These are phyloP conservation scores for Bradypodion ventrale DNA, from an alignment of 2,797 vertebrate species.

Conservation along the genomic window DNA sequence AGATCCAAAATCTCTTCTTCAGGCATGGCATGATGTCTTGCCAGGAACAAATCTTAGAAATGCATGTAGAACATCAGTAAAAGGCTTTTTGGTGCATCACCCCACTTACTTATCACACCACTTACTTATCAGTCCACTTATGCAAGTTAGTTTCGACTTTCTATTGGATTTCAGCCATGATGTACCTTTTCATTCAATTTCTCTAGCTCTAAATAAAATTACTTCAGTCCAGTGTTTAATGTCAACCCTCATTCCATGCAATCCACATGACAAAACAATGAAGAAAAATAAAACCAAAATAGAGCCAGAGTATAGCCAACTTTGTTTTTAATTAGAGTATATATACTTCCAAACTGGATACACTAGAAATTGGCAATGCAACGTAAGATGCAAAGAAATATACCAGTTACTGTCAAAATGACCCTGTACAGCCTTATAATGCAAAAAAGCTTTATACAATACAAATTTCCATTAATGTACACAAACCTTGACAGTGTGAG, in stretches of 20 bases:
- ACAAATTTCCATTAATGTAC: conserved; percentile 92
- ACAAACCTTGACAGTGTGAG: conserved; percentile 78
- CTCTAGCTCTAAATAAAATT: background rate
- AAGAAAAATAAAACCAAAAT: conserved; percentile 35
- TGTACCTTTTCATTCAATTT: background rate
- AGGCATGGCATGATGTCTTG: no score
- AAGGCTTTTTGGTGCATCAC: no score
- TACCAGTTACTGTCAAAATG: conserved; percentile 99
- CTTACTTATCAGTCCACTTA: no score
- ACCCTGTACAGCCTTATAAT: conserved; percentile 99
- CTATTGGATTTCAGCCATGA: background rate
- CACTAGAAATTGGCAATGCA: conserved; percentile 99
- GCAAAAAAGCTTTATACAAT: conserved; percentile 99
- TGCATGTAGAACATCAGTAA: no score
- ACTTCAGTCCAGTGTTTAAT: background rate
- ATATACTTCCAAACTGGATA: conserved; percentile 99
- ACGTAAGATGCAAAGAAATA: conserved; percentile 90
- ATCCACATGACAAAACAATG: conserved; percentile 5
- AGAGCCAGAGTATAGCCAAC: conserved; percentile 77
- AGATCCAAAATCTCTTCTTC: no score
- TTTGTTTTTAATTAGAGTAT: conserved; percentile 91
- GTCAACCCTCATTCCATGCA: background rate
- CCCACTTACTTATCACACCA: no score
- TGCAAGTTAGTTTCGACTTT: no score
- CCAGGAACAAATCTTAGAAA: no score